Conservation (phyloP, 2,797 vertebrate genomes). For the Buphagus erythrorhynchus region DNA sequence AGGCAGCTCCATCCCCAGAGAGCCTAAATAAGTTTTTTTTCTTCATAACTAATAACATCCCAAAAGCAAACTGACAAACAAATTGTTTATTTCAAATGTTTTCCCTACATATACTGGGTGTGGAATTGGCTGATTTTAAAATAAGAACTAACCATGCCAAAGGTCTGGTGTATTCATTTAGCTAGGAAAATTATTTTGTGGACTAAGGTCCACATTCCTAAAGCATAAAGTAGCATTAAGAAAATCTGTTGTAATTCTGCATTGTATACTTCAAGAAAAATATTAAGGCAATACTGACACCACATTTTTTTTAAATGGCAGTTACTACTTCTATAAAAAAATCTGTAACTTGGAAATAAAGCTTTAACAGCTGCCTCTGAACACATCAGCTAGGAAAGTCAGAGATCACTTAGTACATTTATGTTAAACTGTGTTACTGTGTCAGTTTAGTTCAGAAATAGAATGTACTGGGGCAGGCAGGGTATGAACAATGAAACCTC, state of each 20-base stretch:
- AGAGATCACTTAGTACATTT: background rate
- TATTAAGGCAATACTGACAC: background rate
- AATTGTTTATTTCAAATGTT: background rate
- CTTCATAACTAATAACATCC: background rate
- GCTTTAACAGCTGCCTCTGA: background rate
- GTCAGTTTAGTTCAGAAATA: background rate
- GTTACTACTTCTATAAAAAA: background rate
- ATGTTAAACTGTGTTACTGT: background rate
- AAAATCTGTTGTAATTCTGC: background rate
- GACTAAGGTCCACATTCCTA: background rate
- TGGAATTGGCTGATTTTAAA: background rate
- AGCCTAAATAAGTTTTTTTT: background rate
- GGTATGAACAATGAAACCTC: background rate
- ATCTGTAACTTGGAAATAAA: background rate
- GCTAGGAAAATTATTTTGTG: background rate
- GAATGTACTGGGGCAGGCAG: background rate
- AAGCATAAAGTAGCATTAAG: background rate
- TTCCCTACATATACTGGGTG: background rate
- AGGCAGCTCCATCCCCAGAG: background rate
- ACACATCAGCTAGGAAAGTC: background rate
- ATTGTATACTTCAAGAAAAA: background rate
- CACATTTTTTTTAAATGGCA: background rate
- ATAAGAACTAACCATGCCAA: background rate
- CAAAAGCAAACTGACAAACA: background rate
- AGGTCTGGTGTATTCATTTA: background rate